A percentile compares a stretch with the other conserved stretches of the same genome.
These are phyloP conservation scores for Phasia obesa DNA, from an alignment of 2,888 invertebrate species.

Conservation along the genomic window DNA sequence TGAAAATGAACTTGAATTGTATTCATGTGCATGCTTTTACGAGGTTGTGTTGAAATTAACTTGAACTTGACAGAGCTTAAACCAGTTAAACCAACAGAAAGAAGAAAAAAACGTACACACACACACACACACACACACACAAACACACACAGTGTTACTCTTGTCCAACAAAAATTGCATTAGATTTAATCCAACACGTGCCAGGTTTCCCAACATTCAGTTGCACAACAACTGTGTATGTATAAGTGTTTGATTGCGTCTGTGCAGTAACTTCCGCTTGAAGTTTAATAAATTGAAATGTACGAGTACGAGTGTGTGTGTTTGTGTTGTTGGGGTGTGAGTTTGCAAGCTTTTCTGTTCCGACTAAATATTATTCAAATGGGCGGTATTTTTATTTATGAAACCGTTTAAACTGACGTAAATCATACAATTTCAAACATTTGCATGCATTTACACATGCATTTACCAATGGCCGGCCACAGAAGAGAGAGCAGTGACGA, in stretches of 20 bases:
- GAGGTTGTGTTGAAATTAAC: slow-evolving; percentile 32
- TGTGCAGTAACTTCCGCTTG: slow-evolving; percentile 65
- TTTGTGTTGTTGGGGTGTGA: background rate
- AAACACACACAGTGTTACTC: background rate
- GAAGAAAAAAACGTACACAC: background rate
- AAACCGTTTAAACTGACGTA: slow-evolving; percentile 55
- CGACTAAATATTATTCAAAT: slow-evolving; percentile 40
- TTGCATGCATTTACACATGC: slow-evolving; percentile 7
- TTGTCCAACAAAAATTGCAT: slow-evolving; percentile 32
- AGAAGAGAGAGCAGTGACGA: background rate
- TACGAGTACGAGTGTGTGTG: background rate
- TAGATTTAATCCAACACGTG: slow-evolving; percentile 57
- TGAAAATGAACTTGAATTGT: slow-evolving; percentile 61
- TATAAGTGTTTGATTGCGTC: slow-evolving; percentile 52
- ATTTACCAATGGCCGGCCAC: slow-evolving; percentile 18
- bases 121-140: background rate
- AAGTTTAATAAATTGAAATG: slow-evolving; percentile 25
- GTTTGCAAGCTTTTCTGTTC: slow-evolving; percentile 9
- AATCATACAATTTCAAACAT: slow-evolving; percentile 35
- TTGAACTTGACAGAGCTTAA: slow-evolving; percentile 64
- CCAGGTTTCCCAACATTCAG: slow-evolving; percentile 24
- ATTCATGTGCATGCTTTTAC: slow-evolving; percentile 12
- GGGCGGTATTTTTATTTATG: slow-evolving; percentile 54
- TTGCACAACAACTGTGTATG: background rate
- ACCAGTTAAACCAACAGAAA: slow-evolving; percentile 3